Evolutionary conservation across 2,797 vertebrate species (phyloP), one percentile per base, ranked within the genome.

Genomic region (Halcyon leucocephala): DNA sequence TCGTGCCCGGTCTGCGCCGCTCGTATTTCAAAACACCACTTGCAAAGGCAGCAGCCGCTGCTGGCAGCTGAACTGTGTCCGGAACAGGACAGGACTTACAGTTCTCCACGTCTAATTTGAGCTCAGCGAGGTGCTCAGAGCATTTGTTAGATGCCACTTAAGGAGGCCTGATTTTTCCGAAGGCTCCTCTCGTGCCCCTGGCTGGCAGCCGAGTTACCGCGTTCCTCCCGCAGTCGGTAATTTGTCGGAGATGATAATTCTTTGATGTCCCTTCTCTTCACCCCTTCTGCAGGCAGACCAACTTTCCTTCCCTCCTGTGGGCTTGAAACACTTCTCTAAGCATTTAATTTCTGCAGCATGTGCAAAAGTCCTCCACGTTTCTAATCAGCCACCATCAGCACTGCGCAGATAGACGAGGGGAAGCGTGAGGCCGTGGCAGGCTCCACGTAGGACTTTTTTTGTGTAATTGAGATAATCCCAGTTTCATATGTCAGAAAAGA

Each of bases 51-150:
- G 2, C 77, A 73, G 44, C 28, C 37, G 4, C 42, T 48, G 58
- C 64, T 71, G 14, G 1, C 1, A 6, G 80, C 7, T 6, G 6
- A 46, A 41, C 14, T 76, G 69, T 1, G 0, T 16, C 78, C 16
- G 82, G 39, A 44, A 20, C 17, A 42, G 67, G 67, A 33, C 67
- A 70, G 86, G 62, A 37, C 28, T 66, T 52, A 5, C 21, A 52
- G 69, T 71, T 90, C 79, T 39, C 10, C 14, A 0, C 3, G 5
- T 35, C 25, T 42, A 6, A 16, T 69, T 37, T 21, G 77, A 71
- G 46, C 76, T 70, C 67, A 12, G 42, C 0, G 3, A 41, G 54
- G 35, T 20, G 35, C 70, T 64, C 71, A 4, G 2, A 39, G 69
- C 46, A 0, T 58, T 67, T 35, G 9, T 35, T 12, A 12, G 41